Conservation (phyloP, 2,888 invertebrate species). For the Tenthredo distinguenda region DNA sequence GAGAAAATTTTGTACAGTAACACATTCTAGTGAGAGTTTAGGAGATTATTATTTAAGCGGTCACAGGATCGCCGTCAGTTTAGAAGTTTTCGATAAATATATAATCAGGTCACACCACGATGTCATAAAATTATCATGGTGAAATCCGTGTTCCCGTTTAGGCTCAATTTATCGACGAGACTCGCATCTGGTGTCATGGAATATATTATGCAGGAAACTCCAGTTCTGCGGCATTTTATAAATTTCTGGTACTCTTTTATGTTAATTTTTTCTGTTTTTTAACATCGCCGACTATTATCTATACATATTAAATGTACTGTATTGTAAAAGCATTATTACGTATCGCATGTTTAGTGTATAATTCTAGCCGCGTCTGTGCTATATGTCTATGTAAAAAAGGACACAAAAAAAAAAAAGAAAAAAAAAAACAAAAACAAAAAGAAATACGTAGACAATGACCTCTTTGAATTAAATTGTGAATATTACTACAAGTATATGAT, state of each 20-base stretch:
- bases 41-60: neutral
- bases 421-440: neutral
- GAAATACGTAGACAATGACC: slow-evolving; percentile 13
- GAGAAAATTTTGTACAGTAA: neutral
- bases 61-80: neutral
- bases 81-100: neutral
- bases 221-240: neutral
- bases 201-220: neutral
- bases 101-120: neutral
- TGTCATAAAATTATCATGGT: neutral
- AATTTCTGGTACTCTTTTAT: neutral
- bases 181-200: neutral
- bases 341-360: neutral
- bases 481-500: slow-evolving; percentile 48
- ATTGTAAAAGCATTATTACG: neutral
- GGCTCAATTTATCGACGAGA: neutral
- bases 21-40: neutral
- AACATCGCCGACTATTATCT: neutral
- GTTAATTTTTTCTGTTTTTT: neutral
- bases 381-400: neutral
- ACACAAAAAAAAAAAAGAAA: neutral
- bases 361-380: slow-evolving; percentile 44
- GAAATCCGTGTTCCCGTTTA: neutral
- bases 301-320: neutral
- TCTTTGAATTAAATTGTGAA: slow-evolving; percentile 45